Base-by-base conservation (phyloP, 2,113 vertebrate genomes). In the Oxygymnocypris stewartii region DNA sequence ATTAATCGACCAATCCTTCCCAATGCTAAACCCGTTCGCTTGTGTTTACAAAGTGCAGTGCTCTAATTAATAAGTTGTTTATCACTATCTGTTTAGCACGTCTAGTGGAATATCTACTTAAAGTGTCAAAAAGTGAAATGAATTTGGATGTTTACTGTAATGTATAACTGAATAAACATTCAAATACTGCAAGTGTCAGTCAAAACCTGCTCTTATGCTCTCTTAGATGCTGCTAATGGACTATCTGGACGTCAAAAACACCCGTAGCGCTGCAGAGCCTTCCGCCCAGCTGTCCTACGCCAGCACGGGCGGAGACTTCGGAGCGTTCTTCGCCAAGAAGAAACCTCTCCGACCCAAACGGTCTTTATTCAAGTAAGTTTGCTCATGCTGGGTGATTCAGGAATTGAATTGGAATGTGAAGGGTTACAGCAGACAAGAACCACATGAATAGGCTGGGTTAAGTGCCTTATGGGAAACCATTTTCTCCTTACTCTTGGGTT, bases 211-310 rank as follows among this genome's bases (percentile, higher is more conserved):
- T 47, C 0, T 71, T 2, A 10, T 84, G 25, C 8, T 88, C 51
- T 82, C 5, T 69, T 78, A 99, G 98, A 96, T 99, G 90, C 92
- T 99, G 91, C 95, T 99, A 49, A 99, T 97, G 0, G 98, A 99
- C 85, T 99, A 99, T 79, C 95, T 99, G 93, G 98, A 99, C 79
- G 97, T 99, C 95, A 99, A 99, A 94, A 99, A 99, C 93, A 98
- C 97, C 0, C 96, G 96, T 42, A 92, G 97, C 0, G 94, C 97
- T 49, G 96, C 98, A 0, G 98, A 99, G 89, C 96, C 97, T 0
- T 97, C 98, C 0, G 89, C 97, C 77, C 98, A 98, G 87, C 95
- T 98, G 6, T 96, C 97, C 87, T 99, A 99, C 13, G 96, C 96
- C 91, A 99, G 98, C 92, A 97, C 97, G 0, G 97, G 97, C 59